phyloP scores from a whole-genome alignment of 2,797 vertebrate genomes.

The Benthosema pterotum region DNA sequence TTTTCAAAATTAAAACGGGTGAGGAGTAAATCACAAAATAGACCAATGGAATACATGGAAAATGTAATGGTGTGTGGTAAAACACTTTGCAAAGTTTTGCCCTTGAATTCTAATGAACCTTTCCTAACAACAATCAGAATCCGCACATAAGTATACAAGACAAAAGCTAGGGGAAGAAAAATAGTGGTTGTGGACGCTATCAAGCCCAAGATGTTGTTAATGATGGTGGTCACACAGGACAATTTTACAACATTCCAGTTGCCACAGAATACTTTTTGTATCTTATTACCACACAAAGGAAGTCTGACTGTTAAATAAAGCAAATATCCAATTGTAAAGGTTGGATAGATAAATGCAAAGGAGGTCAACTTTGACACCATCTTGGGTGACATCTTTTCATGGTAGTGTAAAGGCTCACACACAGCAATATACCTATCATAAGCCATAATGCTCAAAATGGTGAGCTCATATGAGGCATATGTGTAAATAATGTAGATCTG shows the following conservation, averaged over 20 bases:
- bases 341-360: constrained; percentile 43
- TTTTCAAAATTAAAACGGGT: constrained; percentile 51
- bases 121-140: constrained; percentile 57
- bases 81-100: constrained; percentile 59
- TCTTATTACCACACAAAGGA: constrained; percentile 58
- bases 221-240: constrained; percentile 46
- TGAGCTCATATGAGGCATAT: constrained; percentile 60
- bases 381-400: constrained; percentile 45
- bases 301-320: constrained; percentile 45
- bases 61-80: constrained; percentile 61
- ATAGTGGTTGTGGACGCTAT: constrained; percentile 30
- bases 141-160: constrained; percentile 54
- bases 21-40: constrained; percentile 59
- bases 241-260: constrained; percentile 62
- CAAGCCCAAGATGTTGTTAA: constrained; percentile 59
- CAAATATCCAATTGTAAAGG: constrained; percentile 28
- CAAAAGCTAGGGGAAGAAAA: constrained; percentile 57
- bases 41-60: constrained; percentile 53
- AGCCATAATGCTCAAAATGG: constrained; percentile 58
- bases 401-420: constrained; percentile 64
- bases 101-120: constrained; percentile 39
- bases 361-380: constrained; percentile 24
- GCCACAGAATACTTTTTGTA: constrained; percentile 56
- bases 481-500: constrained; percentile 64
- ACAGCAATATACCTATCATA: constrained; percentile 64